These are phyloP conservation scores for Gastrophysa polygoni DNA, from an alignment of 2,888 invertebrate species.

Conservation along the genomic window DNA sequence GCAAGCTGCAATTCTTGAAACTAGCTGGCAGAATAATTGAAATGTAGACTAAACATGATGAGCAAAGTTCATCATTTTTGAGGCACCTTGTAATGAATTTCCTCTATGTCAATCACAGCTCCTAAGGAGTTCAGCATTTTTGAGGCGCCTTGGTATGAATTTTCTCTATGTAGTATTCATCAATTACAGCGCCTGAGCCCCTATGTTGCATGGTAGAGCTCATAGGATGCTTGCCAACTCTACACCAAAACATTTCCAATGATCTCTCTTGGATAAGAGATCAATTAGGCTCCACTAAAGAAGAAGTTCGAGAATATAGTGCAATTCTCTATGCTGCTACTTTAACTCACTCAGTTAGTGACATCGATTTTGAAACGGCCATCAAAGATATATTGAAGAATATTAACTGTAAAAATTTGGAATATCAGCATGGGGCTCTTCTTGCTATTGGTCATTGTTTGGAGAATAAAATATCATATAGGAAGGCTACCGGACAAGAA, in stretches of 20 bases:
- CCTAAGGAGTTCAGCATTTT: too few relatives aligned
- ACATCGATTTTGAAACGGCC: slow-evolving; percentile 62
- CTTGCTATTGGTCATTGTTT: slow-evolving; percentile 74
- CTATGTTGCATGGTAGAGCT: slow-evolving; percentile 82
- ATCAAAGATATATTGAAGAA: slow-evolving; percentile 65
- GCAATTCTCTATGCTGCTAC: slow-evolving; percentile 75
- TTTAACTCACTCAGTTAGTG: slow-evolving; percentile 65
- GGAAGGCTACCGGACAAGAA: slow-evolving; percentile 48
- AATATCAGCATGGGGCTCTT: slow-evolving; percentile 80
- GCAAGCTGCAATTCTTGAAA: too few relatives aligned
- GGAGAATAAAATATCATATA: slow-evolving; percentile 65
- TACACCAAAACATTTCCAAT: slow-evolving; percentile 68
- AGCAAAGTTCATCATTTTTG: too few relatives aligned
- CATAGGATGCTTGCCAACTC: slow-evolving; percentile 79
- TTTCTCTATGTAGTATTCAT: neutral
- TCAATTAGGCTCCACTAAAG: slow-evolving; percentile 71
- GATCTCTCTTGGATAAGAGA: slow-evolving; percentile 70
- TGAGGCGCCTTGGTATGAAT: too few relatives aligned
- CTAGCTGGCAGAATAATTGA: too few relatives aligned
- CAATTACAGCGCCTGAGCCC: slow-evolving; percentile 64
- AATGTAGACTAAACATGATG: too few relatives aligned
- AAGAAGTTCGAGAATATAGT: slow-evolving; percentile 75
- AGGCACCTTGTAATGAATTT: too few relatives aligned
- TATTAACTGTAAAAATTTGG: slow-evolving; percentile 66
- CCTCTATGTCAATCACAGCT: too few relatives aligned